A percentile compares a stretch with the other conserved stretches of the same genome.
Evolutionary conservation across 37 sponge, comb jelly and placozoan genomes (phyloP).

Genomic region (Eunapius fragilis): DNA sequence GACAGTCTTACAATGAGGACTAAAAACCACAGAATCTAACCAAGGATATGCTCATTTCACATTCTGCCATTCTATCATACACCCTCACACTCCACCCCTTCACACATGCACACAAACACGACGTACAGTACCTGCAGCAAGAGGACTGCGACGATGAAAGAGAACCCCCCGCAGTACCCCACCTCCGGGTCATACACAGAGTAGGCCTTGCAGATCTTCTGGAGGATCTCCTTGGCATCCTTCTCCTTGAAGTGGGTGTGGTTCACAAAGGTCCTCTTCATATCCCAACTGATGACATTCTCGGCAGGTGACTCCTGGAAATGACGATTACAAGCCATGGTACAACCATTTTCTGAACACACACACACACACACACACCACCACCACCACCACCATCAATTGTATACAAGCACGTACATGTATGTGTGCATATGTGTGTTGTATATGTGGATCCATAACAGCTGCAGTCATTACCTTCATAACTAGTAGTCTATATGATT

Average conservation of each 20-base stretch:
- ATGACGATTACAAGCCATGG: not conserved
- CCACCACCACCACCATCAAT: too few relatives aligned
- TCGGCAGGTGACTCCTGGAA: slow-evolving; percentile 84
- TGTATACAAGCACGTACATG: not conserved
- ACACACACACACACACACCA: too few relatives aligned
- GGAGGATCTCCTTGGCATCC: slow-evolving; percentile 65
- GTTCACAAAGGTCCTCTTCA: slow-evolving; percentile 91
- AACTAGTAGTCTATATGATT: slow-evolving; percentile 81
- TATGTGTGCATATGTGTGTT: not conserved
- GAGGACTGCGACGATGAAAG: slow-evolving; percentile 94
- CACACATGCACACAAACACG: not conserved
- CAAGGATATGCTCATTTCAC: too few relatives aligned
- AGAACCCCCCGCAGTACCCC: slow-evolving; percentile 98
- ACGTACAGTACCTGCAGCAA: slow-evolving; percentile 74
- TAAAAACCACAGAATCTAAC: too few relatives aligned
- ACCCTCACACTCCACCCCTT: not conserved
- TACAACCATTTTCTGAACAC: too few relatives aligned
- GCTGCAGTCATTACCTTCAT: slow-evolving; percentile 61
- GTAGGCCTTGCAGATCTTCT: slow-evolving; percentile 95
- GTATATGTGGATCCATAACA: not conserved
- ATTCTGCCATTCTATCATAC: not conserved
- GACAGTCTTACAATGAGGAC: too few relatives aligned
- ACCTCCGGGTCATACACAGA: slow-evolving; percentile 93
- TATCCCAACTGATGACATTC: slow-evolving; percentile 84
- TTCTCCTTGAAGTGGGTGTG: slow-evolving; percentile 87